Evolutionary conservation across 2,888 invertebrate genomes (phyloP).

Genomic region (Pseudeuparius sepicola): DNA sequence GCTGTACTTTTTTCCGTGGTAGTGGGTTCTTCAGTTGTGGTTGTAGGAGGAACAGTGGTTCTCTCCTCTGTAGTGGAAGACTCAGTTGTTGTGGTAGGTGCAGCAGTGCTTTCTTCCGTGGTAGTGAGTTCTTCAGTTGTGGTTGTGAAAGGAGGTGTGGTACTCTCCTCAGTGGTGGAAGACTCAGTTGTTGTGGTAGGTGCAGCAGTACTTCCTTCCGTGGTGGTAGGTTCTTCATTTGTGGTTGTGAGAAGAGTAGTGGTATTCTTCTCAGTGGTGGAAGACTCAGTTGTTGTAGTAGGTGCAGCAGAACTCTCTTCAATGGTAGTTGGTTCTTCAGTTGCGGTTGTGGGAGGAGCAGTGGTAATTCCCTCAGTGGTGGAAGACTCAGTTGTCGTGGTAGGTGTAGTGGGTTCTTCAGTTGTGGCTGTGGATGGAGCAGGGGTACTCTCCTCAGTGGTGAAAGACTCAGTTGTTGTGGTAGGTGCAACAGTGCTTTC

Average conservation of each 20-base stretch:
- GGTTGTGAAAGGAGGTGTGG: too few relatives aligned
- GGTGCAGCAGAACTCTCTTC: too few relatives aligned
- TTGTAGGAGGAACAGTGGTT: too few relatives aligned
- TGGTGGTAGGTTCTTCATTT: constrained; percentile 3
- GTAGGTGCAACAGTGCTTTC: neutral
- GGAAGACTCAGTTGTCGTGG: neutral
- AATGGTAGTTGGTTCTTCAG: neutral
- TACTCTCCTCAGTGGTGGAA: too few relatives aligned
- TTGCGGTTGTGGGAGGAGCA: neutral
- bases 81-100: constrained; percentile 11
- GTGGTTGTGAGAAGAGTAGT: constrained; percentile 2
- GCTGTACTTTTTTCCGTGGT: constrained; percentile 9
- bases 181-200: neutral
- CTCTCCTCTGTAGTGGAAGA: too few relatives aligned
- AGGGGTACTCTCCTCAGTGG: neutral
- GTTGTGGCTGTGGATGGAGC: neutral
- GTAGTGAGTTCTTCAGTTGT: neutral
- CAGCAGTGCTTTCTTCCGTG: neutral
- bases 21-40: constrained; percentile 13
- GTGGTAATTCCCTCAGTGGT: neutral
- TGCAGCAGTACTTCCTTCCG: constrained; percentile 2
- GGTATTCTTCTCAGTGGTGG: neutral
- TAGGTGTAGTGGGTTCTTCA: neutral
- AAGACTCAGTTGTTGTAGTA: neutral
- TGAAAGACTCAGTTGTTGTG: neutral